A percentile compares a stretch with the other conserved stretches of the same genome.
Conservation (phyloP, 2,797 vertebrate species). For the Gobio occitaniae region DNA sequence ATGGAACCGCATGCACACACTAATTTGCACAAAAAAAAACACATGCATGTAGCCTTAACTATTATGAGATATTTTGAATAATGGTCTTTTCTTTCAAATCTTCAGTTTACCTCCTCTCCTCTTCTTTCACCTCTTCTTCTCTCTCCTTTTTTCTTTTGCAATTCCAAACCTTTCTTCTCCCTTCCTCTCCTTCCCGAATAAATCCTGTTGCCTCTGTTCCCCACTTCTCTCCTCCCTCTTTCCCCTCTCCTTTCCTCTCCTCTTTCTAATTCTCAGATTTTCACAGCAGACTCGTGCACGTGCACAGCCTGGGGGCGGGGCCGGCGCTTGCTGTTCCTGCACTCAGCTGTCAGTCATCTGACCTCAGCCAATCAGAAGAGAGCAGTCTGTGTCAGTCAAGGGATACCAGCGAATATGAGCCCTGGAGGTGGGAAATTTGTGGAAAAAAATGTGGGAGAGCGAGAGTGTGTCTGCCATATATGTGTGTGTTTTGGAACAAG, state of each 20-base stretch:
- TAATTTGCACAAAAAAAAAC: constrained; percentile 30
- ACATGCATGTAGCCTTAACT: neutral
- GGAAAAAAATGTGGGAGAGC: constrained; percentile 56
- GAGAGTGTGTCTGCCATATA: constrained; percentile 55
- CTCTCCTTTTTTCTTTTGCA: constrained; percentile 36
- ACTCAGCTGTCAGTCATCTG: constrained; percentile 63
- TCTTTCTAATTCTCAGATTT: constrained; percentile 72
- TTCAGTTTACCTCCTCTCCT: constrained; percentile 40
- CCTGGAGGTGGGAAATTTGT: constrained; percentile 64
- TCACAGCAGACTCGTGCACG: constrained; percentile 73
- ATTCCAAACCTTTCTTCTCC: constrained; percentile 52
- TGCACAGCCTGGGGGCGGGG: constrained; percentile 67
- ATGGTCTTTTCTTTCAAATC: neutral
- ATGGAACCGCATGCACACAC: constrained; percentile 48
- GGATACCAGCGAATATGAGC: constrained; percentile 63
- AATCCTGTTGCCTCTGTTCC: constrained; percentile 59
- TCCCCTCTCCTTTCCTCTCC: constrained; percentile 71
- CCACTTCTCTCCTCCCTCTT: constrained; percentile 69
- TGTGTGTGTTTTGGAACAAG: constrained; percentile 70
- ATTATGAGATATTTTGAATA: neutral
- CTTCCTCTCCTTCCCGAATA: constrained; percentile 48
- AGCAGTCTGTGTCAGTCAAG: constrained; percentile 62
- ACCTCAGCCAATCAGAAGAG: constrained; percentile 33
- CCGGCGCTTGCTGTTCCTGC: neutral
- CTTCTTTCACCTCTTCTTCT: constrained; percentile 30